Evolutionary conservation across 2,888 invertebrate genomes (phyloP), one percentile per base, ranked within the genome.

Genomic region (Empis stercorea): DNA sequence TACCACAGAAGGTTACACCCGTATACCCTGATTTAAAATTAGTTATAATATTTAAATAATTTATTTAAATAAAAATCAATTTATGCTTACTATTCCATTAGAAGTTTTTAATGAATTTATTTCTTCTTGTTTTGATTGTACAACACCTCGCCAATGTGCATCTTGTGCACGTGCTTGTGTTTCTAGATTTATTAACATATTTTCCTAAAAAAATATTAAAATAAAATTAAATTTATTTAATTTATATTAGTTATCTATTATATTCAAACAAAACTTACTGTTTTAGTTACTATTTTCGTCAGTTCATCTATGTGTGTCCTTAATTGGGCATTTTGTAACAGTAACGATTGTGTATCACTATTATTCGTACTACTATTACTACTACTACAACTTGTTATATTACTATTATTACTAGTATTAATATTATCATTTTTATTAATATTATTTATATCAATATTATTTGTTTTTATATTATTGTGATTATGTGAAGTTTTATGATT

Each of bases 281-380:
- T 86, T 61, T 86, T 84, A 55, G 79, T 78, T 53, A 87, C 84
- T 55, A 84, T 78, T 59, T 71, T 76, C 68, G 84, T 82, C 62
- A 87, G 84, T 64, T 84, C 76, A 52, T 76, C 75, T 44, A 81
- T 77, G 60, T 78, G 73, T 39, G 71, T 71, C 59, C 79, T 79
- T 55, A 85, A 68, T 55, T 78, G 77, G 56, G 75, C 73, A 62
- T 80, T 82, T 61, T 81, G 76, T 55, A 73, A 63, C 34, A 47
- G 17, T 46, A 47, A 43, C 42, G 45, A 27, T 51, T 49, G 49
- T 55, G 46, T 48, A 41, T 51, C 45, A 48, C 54, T 54, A 49
- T 56, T 55, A 46, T 54, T 51, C 50, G 52, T 56, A 56, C 52
- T 52, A 51, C 41, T 53, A 55, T 48, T 58, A 43, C 49, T 54